phyloP scores from a whole-genome alignment of 2,888 invertebrate species.

The Mylabris sibirica region DNA sequence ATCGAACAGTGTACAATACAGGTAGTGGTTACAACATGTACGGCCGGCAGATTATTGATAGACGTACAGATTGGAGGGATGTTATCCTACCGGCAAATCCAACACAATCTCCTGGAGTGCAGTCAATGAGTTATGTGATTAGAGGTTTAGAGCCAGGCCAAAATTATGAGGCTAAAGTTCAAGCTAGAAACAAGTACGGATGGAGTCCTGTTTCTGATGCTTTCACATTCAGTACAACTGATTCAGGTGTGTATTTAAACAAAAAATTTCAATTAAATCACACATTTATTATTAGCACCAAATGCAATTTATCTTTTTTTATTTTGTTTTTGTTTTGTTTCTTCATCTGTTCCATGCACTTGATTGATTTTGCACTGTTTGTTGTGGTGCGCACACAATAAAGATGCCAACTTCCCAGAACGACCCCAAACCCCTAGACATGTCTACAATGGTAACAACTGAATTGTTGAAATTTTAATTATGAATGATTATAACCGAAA shows the following conservation, averaged over 20 bases:
- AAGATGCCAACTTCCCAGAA: constrained; percentile 57
- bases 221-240: constrained; percentile 70
- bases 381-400: constrained; percentile 12
- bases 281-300: not conserved
- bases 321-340: no score
- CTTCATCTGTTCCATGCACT: constrained; percentile 43
- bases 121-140: constrained; percentile 73
- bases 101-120: constrained; percentile 63
- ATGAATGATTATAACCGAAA: constrained; percentile 17
- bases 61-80: constrained; percentile 66
- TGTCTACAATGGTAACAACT: constrained; percentile 54
- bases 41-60: constrained; percentile 56
- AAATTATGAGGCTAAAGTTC: constrained; percentile 73
- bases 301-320: not conserved
- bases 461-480: constrained; percentile 13
- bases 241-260: constrained; percentile 64
- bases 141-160: constrained; percentile 70
- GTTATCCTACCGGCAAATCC: constrained; percentile 65
- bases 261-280: not conserved
- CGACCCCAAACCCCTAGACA: constrained; percentile 55
- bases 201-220: constrained; percentile 72
- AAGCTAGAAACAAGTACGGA: constrained; percentile 72
- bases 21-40: constrained; percentile 51
- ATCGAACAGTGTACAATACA: constrained; percentile 52
- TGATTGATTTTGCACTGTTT: constrained; percentile 31